A percentile compares a stretch with the other conserved stretches of the same genome.
Conservation (phyloP, 1,140 invertebrate species). For the Wiebesia pumilae region DNA sequence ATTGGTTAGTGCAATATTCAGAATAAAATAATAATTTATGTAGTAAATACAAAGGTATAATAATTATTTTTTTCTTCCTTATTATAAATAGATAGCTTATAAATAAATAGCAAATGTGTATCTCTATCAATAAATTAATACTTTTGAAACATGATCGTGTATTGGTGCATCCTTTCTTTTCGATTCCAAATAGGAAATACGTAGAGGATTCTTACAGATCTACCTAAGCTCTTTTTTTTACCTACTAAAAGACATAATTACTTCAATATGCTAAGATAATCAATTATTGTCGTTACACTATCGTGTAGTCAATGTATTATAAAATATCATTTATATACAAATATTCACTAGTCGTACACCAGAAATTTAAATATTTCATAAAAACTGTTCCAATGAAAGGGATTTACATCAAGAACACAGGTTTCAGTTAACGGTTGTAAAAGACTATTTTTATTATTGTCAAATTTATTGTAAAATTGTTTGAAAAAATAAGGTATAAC, state of each 20-base stretch:
- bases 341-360: background rate
- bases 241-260: no score
- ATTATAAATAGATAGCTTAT: background rate
- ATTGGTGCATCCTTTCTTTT: conserved; percentile 8
- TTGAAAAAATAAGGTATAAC: no score
- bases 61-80: background rate
- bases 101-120: background rate
- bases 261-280: no score
- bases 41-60: background rate
- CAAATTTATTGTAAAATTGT: no score
- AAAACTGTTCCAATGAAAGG: background rate
- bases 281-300: background rate
- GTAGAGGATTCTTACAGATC: background rate
- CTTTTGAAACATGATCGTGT: background rate
- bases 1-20: background rate
- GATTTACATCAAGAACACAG: background rate
- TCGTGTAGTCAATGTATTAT: background rate
- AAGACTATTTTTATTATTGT: no score
- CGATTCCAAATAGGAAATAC: background rate
- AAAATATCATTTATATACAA: background rate
- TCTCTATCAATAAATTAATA: background rate
- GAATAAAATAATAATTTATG: background rate
- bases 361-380: background rate
- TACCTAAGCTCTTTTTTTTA: no score
- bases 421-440: background rate